A percentile compares a stretch with the other conserved stretches of the same genome.
These are phyloP conservation scores for Cephus nigrinus DNA, from an alignment of 2,888 invertebrate species.

Conservation along the genomic window DNA sequence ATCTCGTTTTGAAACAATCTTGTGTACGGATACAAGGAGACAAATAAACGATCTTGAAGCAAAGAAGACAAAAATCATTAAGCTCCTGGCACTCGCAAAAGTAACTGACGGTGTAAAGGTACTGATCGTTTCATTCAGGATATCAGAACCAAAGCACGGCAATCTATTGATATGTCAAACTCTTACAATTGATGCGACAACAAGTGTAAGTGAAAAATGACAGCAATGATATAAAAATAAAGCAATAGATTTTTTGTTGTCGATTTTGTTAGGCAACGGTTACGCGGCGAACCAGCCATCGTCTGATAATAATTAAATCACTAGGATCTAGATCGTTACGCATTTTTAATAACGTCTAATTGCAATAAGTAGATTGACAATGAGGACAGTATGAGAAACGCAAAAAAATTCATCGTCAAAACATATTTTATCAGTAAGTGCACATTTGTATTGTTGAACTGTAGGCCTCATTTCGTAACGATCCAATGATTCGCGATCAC, in stretches of 20 bases:
- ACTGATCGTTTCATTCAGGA: no score
- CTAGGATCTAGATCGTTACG: constrained; percentile 7
- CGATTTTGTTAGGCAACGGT: neutral
- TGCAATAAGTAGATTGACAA: neutral
- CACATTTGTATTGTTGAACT: no score
- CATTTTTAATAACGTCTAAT: neutral
- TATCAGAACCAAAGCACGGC: neutral
- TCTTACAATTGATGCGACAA: neutral
- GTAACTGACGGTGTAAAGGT: no score
- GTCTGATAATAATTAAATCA: neutral
- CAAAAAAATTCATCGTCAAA: neutral
- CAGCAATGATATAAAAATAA: neutral
- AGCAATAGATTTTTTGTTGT: neutral
- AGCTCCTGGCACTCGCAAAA: no score
- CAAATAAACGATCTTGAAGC: no score
- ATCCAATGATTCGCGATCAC: no score
- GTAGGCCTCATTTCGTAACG: no score
- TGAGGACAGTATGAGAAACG: neutral
- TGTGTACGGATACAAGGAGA: neutral
- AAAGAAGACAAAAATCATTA: no score
- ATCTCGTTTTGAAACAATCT: neutral
- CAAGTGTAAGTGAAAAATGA: neutral
- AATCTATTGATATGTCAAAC: constrained; percentile 3
- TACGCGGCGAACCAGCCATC: neutral
- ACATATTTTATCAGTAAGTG: no score